Conservation (phyloP, 2,888 invertebrate genomes). For the Lycocerus yunnanus region DNA sequence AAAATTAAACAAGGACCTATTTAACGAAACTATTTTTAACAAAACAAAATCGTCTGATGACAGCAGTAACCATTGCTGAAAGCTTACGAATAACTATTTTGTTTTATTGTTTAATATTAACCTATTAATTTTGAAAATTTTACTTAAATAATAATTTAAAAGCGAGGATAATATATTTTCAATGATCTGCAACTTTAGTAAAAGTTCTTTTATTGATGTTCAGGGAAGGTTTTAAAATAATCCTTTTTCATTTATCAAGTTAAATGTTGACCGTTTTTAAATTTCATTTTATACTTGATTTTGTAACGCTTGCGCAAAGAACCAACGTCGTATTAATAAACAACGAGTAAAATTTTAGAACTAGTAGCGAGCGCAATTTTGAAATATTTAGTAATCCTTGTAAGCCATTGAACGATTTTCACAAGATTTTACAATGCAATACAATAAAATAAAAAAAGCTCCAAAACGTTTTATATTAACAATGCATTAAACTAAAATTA, state of each 20-base stretch:
- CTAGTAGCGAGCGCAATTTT: background rate
- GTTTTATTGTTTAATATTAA: no score
- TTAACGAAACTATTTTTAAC: no score
- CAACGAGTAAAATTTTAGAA: background rate
- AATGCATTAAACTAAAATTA: background rate
- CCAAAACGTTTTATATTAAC: background rate
- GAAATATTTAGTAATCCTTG: background rate
- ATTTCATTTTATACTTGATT: background rate
- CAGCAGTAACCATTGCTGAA: no score
- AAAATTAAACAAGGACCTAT: no score
- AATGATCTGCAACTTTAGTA: no score
- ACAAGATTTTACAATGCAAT: background rate
- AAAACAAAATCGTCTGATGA: no score
- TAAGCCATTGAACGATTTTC: background rate
- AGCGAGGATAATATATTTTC: no score
- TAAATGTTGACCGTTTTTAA: background rate
- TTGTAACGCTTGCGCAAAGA: background rate
- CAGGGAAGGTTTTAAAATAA: no score
- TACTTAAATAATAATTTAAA: no score
- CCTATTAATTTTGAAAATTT: no score
- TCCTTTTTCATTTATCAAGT: background rate
- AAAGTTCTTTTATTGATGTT: no score
- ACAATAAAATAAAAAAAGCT: background rate
- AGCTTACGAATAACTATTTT: no score
- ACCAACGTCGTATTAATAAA: background rate